These are phyloP conservation scores for Parelbella ahira DNA, from an alignment of 2,888 invertebrate species.

Conservation along the genomic window DNA sequence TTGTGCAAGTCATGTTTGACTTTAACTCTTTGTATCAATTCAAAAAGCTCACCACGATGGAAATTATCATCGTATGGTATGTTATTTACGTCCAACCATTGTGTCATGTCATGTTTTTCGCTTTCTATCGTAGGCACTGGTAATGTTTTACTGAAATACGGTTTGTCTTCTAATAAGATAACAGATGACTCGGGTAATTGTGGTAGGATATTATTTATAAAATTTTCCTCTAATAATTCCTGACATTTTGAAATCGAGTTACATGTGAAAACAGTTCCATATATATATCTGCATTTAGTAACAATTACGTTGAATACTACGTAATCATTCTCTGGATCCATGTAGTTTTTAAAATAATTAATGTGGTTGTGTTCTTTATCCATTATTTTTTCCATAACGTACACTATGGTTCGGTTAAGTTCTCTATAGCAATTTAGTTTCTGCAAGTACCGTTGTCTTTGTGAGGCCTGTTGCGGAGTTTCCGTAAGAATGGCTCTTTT, in stretches of 20 bases:
- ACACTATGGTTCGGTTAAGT: conserved; percentile 11
- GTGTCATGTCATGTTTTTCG: conserved; percentile 27
- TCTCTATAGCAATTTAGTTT: conserved; percentile 31
- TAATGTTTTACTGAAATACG: conserved; percentile 1
- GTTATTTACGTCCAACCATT: conserved; percentile 27
- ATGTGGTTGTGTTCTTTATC: neutral
- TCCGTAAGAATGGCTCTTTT: conserved; percentile 34
- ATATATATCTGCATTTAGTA: neutral
- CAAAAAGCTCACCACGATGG: conserved; percentile 32
- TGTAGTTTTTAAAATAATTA: neutral
- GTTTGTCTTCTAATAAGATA: conserved; percentile 9
- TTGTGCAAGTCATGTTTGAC: conserved; percentile 6
- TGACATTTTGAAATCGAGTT: conserved; percentile 4
- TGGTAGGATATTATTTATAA: neutral
- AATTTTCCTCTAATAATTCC: neutral
- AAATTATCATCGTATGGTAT: conserved; percentile 25
- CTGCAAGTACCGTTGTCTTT: conserved; percentile 33
- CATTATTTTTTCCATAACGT: conserved; percentile 12
- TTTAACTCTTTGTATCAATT: conserved; percentile 28
- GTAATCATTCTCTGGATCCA: neutral
- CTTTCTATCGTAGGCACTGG: conserved; percentile 26
- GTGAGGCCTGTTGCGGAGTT: conserved; percentile 28
- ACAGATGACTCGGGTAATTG: neutral
- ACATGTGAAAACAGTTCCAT: neutral
- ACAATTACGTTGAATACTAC: neutral